Conservation (phyloP, 2,113 vertebrate genomes). For the Tringa solitaria region DNA sequence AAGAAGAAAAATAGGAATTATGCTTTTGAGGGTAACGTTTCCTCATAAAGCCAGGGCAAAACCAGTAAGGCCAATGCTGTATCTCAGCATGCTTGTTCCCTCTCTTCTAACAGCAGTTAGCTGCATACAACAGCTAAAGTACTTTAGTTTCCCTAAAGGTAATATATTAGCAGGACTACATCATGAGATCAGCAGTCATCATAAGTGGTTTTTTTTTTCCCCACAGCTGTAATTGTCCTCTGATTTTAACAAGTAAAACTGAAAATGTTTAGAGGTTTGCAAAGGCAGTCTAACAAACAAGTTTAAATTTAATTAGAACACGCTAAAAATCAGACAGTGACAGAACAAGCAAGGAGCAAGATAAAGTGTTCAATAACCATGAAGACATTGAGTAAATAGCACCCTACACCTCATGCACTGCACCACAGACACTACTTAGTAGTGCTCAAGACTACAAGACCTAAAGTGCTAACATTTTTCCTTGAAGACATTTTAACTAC, state of each 20-base stretch:
- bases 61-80: not conserved
- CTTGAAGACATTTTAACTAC: not conserved
- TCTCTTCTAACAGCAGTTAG: not conserved
- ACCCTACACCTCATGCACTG: not conserved
- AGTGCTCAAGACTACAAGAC: not conserved
- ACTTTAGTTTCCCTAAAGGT: not conserved
- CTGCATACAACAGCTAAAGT: not conserved
- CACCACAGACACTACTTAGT: not conserved
- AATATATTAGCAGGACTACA: not conserved
- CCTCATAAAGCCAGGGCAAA: not conserved
- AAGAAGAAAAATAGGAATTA: slow-evolving; percentile 12
- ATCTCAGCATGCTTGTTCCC: not conserved
- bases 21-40: slow-evolving; percentile 6
- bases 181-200: not conserved
- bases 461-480: not conserved
- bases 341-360: not conserved
- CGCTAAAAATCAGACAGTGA: not conserved
- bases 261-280: not conserved
- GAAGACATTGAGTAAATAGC: not conserved
- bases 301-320: not conserved
- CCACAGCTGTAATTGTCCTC: not conserved
- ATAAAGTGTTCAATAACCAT: not conserved
- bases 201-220: not conserved
- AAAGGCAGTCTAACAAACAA: slow-evolving; percentile 5
- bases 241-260: slow-evolving; percentile 11